Evolutionary conservation across 2,113 vertebrate genomes (phyloP).

Genomic region (Odontophorus gujanensis): DNA sequence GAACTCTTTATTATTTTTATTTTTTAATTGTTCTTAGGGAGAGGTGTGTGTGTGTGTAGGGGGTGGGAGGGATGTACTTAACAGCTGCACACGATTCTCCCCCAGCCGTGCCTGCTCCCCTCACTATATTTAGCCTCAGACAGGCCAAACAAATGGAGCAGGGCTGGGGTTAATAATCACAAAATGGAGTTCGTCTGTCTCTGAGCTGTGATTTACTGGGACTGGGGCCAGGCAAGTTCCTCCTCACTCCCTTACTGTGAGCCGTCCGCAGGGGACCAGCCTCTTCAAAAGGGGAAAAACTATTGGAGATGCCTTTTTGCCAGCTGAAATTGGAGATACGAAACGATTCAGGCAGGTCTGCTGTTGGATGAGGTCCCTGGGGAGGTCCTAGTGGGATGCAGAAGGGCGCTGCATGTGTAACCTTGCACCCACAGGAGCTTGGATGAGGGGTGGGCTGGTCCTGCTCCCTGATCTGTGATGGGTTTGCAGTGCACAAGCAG

Average conservation of each 20-base stretch:
- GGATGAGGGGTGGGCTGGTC: rapidly evolving
- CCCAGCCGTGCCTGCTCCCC: not conserved
- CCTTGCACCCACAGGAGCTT: rapidly evolving
- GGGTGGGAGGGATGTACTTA: not conserved
- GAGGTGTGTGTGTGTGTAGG: not conserved
- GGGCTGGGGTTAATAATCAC: conserved; percentile 60
- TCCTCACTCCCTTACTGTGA: not conserved
- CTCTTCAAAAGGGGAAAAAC: not conserved
- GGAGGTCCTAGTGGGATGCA: not conserved
- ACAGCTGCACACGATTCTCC: conserved; percentile 47
- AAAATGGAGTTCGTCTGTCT: conserved; percentile 59
- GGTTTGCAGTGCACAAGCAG: rapidly evolving
- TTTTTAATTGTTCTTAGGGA: not conserved
- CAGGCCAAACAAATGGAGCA: conserved; percentile 38
- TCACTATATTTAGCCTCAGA: conserved; percentile 59
- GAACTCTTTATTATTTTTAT: not conserved
- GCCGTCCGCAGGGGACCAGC: not conserved
- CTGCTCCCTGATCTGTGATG: rapidly evolving
- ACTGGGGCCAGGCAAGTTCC: conserved; percentile 5
- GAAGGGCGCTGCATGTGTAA: rapidly evolving
- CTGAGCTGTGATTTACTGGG: conserved; percentile 65
- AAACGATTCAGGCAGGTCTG: not conserved
- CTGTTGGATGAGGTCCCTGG: not conserved
- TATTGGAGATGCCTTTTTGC: not conserved
- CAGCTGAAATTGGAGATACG: not conserved